These are phyloP conservation scores for Microctonus aethiopoides DNA, from an alignment of 2,888 invertebrate genomes.

Conservation along the genomic window DNA sequence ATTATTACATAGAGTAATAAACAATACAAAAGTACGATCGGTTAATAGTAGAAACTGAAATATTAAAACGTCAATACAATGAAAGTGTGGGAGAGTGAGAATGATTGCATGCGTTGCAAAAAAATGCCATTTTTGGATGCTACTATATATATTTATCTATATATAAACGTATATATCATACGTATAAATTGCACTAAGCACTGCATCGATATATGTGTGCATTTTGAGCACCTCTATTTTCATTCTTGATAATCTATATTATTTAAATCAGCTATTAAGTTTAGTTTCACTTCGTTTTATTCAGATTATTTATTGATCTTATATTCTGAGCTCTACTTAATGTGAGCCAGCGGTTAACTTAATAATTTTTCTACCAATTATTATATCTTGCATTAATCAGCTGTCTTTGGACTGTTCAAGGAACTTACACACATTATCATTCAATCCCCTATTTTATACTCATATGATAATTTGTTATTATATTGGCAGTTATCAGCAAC, in stretches of 20 bases:
- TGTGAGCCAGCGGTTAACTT: slow-evolving; percentile 20
- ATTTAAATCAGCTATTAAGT: slow-evolving; percentile 47
- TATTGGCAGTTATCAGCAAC: slow-evolving; percentile 37
- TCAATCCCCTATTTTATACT: slow-evolving; percentile 31
- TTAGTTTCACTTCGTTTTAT: slow-evolving; percentile 44
- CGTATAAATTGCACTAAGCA: slow-evolving; percentile 67
- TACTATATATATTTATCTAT: slow-evolving; percentile 61
- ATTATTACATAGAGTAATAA: background rate
- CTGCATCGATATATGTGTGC: slow-evolving; percentile 67
- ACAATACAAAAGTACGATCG: background rate
- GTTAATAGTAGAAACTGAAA: slow-evolving; percentile 29
- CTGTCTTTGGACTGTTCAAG: slow-evolving; percentile 60
- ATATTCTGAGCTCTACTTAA: slow-evolving; percentile 22
- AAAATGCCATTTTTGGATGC: slow-evolving; percentile 65
- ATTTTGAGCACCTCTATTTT: slow-evolving; percentile 67
- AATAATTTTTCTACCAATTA: background rate
- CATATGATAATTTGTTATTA: background rate
- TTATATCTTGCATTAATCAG: slow-evolving; percentile 47
- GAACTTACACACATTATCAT: slow-evolving; percentile 44
- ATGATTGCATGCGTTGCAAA: slow-evolving; percentile 67
- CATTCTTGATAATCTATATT: slow-evolving; percentile 62
- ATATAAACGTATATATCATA: slow-evolving; percentile 63
- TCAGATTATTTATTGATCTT: slow-evolving; percentile 44
- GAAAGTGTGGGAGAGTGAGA: slow-evolving; percentile 67
- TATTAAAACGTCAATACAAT: slow-evolving; percentile 35